phyloP scores from a whole-genome alignment of 2,797 vertebrate species.

The Melanogrammus aeglefinus region DNA sequence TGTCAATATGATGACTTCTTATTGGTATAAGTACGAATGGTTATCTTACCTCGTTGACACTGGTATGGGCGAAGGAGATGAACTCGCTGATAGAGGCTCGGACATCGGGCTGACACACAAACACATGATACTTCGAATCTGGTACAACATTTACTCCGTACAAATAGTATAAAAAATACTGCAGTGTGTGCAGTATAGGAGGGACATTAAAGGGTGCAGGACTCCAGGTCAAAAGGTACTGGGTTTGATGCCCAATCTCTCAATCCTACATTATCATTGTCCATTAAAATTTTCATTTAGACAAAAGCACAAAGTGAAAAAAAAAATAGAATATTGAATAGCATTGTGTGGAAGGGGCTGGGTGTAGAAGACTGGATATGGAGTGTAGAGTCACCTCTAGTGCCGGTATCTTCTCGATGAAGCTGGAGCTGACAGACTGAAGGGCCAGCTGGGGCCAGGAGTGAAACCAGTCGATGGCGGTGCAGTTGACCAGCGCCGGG shows the following conservation, averaged over 20 bases:
- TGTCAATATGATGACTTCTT: background rate
- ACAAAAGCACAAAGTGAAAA: background rate
- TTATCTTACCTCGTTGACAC: constrained; percentile 71
- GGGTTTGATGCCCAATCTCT: background rate
- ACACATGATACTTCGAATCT: background rate
- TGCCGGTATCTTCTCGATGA: constrained; percentile 73
- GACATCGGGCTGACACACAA: constrained; percentile 59
- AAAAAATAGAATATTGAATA: background rate
- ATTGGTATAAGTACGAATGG: background rate
- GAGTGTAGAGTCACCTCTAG: constrained; percentile 57
- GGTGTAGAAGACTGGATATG: background rate
- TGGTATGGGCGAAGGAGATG: constrained; percentile 73
- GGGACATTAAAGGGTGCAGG: background rate
- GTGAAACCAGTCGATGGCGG: constrained; percentile 70
- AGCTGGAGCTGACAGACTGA: constrained; percentile 72
- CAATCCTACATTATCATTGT: no score
- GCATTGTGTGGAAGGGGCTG: no score
- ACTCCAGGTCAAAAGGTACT: background rate
- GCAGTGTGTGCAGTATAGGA: background rate
- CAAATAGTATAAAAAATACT: background rate
- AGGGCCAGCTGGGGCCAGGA: constrained; percentile 67
- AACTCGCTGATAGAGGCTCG: constrained; percentile 74
- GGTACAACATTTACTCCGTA: background rate
- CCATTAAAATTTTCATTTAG: background rate
- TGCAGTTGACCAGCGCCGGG: constrained; percentile 73